phyloP scores from a whole-genome alignment of 2,888 invertebrate species.

The Athalia cordata region DNA sequence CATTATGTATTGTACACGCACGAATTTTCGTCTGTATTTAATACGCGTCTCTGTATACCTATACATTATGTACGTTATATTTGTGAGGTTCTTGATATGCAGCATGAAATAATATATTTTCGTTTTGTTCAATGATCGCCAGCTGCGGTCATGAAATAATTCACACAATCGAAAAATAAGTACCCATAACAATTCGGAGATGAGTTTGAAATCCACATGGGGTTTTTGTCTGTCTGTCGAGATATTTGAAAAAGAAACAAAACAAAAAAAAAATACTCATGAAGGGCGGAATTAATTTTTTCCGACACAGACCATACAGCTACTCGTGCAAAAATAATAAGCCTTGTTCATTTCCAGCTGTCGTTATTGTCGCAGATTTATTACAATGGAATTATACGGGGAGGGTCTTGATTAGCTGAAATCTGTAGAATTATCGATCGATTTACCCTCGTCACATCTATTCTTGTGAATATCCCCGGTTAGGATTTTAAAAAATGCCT shows the following conservation, averaged over 20 bases:
- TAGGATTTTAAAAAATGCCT: slow-evolving; percentile 19
- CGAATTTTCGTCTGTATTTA: slow-evolving; percentile 2
- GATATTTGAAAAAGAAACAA: too few species aligned
- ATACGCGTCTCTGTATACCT: neutral
- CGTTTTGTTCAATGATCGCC: too few species aligned
- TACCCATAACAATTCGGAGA: too few species aligned
- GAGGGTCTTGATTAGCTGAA: slow-evolving; percentile 1
- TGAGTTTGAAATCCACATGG: too few species aligned
- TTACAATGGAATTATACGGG: neutral
- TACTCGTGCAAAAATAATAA: neutral
- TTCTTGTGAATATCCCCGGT: slow-evolving; percentile 13
- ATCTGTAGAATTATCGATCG: slow-evolving; percentile 16
- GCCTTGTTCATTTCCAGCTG: slow-evolving; percentile 43
- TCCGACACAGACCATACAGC: too few species aligned
- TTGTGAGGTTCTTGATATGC: too few species aligned
- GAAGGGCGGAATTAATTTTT: too few species aligned
- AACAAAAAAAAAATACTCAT: too few species aligned
- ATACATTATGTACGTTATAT: neutral
- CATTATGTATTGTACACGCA: neutral
- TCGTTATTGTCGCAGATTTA: neutral
- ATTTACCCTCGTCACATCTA: slow-evolving; percentile 32
- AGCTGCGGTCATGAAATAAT: too few species aligned
- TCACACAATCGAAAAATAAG: too few species aligned
- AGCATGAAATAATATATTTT: too few species aligned
- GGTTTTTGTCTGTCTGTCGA: too few species aligned